Percentiles rank a stretch among this genome's conserved stretches.
Evolutionary conservation across 2,888 invertebrate genomes (phyloP).

Genomic region (Caenorhabditis afra): DNA sequence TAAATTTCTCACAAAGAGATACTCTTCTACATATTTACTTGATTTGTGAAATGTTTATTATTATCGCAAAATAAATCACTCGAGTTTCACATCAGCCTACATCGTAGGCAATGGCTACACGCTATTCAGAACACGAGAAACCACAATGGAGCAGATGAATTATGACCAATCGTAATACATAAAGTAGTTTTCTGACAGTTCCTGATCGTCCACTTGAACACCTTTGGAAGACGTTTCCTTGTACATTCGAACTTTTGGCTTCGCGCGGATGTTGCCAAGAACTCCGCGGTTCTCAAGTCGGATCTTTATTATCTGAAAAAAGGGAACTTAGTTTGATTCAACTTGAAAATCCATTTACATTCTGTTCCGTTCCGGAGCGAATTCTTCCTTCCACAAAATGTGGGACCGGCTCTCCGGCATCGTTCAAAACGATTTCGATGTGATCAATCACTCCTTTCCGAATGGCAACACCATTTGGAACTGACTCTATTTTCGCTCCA

Average conservation of each 20-base stretch:
- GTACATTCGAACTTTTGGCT: constrained; percentile 58
- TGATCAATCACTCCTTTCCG: constrained; percentile 53
- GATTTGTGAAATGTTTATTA: no score
- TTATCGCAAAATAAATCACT: no score
- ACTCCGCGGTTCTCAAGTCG: constrained; percentile 55
- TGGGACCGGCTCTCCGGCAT: constrained; percentile 51
- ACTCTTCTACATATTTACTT: background rate
- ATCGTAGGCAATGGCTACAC: constrained; percentile 8
- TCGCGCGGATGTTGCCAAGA: constrained; percentile 49
- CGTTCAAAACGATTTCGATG: constrained; percentile 51
- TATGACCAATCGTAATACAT: constrained; percentile 64
- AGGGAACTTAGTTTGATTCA: no score
- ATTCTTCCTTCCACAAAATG: constrained; percentile 57
- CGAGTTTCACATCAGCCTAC: background rate
- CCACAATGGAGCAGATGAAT: background rate
- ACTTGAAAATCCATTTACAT: constrained; percentile 40
- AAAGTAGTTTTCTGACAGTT: constrained; percentile 57
- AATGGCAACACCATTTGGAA: constrained; percentile 58
- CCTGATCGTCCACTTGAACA: constrained; percentile 54
- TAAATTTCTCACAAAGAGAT: no score
- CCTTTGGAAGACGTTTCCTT: constrained; percentile 44
- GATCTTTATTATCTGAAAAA: no score
- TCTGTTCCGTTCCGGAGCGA: constrained; percentile 51
- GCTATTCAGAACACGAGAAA: constrained; percentile 7
- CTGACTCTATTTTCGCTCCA: constrained; percentile 54